Evolutionary conservation across 2,797 vertebrate genomes (phyloP).

Genomic region (Pipistrellus kuhlii): DNA sequence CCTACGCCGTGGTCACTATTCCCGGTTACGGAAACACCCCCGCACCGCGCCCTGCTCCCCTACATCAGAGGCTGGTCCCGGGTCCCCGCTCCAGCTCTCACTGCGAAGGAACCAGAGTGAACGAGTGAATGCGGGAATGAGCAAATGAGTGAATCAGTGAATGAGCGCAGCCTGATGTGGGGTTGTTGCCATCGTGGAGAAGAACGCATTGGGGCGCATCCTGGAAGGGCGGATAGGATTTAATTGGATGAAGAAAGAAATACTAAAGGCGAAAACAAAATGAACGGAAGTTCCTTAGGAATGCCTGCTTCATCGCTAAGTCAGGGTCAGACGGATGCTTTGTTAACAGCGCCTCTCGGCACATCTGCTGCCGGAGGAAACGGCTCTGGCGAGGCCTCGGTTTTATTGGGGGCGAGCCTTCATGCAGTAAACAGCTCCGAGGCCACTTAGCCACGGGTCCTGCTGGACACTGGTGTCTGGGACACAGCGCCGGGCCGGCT

Average conservation of each 20-base stretch:
- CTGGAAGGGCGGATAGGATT: background rate
- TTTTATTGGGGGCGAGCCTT: background rate
- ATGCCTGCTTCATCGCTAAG: background rate
- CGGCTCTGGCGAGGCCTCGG: background rate
- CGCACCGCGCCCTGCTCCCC: background rate
- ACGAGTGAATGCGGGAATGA: rapidly evolving
- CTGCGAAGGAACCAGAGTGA: background rate
- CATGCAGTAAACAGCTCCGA: background rate
- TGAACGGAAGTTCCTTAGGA: background rate
- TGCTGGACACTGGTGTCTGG: background rate
- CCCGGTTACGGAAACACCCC: background rate
- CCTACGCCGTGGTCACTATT: background rate
- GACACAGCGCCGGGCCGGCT: background rate
- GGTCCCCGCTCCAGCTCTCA: background rate
- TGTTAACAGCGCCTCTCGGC: background rate
- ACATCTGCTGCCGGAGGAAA: background rate
- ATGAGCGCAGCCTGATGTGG: background rate
- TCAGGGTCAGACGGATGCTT: background rate
- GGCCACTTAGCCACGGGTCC: background rate
- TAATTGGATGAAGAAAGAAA: background rate
- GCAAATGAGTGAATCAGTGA: background rate
- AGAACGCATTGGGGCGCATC: background rate
- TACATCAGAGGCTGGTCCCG: background rate
- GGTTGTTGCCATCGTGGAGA: background rate
- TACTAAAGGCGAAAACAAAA: background rate